Evolutionary conservation across 2,888 invertebrate genomes (phyloP).

Genomic region (Drosophila nr. fundita): DNA sequence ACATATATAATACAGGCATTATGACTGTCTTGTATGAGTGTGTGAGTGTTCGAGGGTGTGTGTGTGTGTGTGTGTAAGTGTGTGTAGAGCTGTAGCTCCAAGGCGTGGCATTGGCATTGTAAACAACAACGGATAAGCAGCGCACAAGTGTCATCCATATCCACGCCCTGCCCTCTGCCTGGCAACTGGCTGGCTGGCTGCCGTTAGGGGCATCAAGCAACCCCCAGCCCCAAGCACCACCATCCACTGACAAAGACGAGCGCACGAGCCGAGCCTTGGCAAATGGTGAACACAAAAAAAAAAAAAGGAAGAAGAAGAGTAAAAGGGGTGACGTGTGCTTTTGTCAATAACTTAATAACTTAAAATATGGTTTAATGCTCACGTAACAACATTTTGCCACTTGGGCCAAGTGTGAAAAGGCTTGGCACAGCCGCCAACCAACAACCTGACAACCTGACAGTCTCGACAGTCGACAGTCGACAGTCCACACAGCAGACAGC

Average conservation of each 20-base stretch:
- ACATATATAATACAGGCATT: slow-evolving; percentile 66
- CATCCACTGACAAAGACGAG: background rate
- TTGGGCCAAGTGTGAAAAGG: slow-evolving; percentile 67
- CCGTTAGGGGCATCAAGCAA: slow-evolving; percentile 1
- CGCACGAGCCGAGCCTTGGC: slow-evolving; percentile 9
- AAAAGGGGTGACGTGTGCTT: slow-evolving; percentile 73
- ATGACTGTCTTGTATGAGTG: slow-evolving; percentile 31
- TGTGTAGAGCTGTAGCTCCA: slow-evolving; percentile 36
- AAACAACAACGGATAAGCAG: slow-evolving; percentile 78
- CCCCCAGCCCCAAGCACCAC: background rate
- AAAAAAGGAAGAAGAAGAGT: background rate
- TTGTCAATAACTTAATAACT: slow-evolving; percentile 82
- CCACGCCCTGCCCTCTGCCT: slow-evolving; percentile 44
- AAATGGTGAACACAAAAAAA: background rate
- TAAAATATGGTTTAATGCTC: slow-evolving; percentile 81
- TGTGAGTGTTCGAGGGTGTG: slow-evolving; percentile 5
- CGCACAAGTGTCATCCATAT: slow-evolving; percentile 72
- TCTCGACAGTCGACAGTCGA: slow-evolving; percentile 10
- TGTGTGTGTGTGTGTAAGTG: slow-evolving; percentile 23
- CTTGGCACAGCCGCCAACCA: slow-evolving; percentile 40
- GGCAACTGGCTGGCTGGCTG: slow-evolving; percentile 19
- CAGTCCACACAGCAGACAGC: slow-evolving; percentile 12
- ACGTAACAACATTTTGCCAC: slow-evolving; percentile 79
- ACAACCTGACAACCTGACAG: slow-evolving; percentile 5
- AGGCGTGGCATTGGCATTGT: slow-evolving; percentile 76